phyloP scores from a whole-genome alignment of 2,113 vertebrate species.

The Meriones unguiculatus region DNA sequence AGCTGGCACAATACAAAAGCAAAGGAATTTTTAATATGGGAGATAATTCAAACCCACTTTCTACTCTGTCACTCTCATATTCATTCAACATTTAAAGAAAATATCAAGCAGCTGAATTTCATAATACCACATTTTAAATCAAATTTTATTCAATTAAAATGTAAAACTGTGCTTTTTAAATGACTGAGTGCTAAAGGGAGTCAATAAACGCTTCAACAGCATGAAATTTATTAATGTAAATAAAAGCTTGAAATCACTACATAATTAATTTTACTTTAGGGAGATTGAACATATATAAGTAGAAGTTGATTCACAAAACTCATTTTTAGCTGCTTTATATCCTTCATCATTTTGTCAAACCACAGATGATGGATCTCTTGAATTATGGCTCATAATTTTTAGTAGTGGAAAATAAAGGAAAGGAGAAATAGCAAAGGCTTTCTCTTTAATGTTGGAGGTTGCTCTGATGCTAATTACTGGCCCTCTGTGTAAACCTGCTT shows the following conservation, averaged over 20 bases:
- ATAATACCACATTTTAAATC: conserved; percentile 32
- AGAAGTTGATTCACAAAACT: background rate
- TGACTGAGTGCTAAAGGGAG: background rate
- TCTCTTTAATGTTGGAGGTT: background rate
- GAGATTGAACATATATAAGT: background rate
- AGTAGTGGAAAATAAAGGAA: background rate
- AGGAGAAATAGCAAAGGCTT: background rate
- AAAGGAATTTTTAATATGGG: conserved; percentile 64
- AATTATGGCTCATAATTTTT: background rate
- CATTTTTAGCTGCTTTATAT: background rate
- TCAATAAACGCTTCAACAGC: background rate
- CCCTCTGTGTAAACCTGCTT: too few species aligned
- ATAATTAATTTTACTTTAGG: background rate
- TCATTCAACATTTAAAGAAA: conserved; percentile 69
- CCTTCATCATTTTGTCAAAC: background rate
- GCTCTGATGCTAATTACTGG: too few species aligned
- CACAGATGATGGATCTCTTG: background rate
- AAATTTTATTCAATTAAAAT: conserved; percentile 7
- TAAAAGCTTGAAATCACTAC: background rate
- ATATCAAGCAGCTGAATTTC: background rate
- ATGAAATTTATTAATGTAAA: background rate
- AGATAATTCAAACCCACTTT: conserved; percentile 75
- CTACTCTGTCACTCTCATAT: conserved; percentile 66
- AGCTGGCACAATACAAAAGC: conserved; percentile 70
- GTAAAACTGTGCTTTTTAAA: background rate